Percentiles rank a stretch among this genome's conserved stretches.
Conservation (phyloP, 2,888 invertebrate genomes). For the Neocrepidodera transversa region DNA sequence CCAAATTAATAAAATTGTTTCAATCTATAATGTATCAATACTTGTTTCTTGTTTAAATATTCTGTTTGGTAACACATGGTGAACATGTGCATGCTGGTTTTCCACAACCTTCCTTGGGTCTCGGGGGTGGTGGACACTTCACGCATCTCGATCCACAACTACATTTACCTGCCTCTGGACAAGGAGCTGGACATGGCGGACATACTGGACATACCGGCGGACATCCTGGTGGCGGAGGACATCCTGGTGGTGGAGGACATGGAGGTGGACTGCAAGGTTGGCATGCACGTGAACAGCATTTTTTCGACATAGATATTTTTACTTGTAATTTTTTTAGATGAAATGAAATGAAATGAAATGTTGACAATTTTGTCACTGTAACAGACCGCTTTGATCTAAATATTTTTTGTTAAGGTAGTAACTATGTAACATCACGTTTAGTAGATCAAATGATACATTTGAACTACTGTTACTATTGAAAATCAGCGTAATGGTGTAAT, state of each 20-base stretch:
- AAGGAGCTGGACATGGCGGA: conserved; percentile 1
- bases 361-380: neutral
- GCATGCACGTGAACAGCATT: neutral
- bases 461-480: too few species aligned
- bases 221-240: neutral
- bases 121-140: neutral
- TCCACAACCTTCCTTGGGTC: neutral
- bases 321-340: neutral
- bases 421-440: neutral
- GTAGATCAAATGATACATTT: too few species aligned
- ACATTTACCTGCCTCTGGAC: conserved; percentile 3
- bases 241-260: neutral
- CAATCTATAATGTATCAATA: too few species aligned
- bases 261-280: neutral
- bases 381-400: too few species aligned
- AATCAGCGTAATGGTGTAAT: too few species aligned
- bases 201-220: neutral
- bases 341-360: neutral
- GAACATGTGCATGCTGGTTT: neutral
- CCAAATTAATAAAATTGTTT: too few species aligned
- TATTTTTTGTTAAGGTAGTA: too few species aligned
- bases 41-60: neutral
- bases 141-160: neutral
- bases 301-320: neutral
- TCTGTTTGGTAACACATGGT: neutral